A percentile compares a stretch with the other conserved stretches of the same genome.
These are phyloP conservation scores for Cotesia typhae DNA, from an alignment of 1,140 invertebrate genomes.

Conservation along the genomic window DNA sequence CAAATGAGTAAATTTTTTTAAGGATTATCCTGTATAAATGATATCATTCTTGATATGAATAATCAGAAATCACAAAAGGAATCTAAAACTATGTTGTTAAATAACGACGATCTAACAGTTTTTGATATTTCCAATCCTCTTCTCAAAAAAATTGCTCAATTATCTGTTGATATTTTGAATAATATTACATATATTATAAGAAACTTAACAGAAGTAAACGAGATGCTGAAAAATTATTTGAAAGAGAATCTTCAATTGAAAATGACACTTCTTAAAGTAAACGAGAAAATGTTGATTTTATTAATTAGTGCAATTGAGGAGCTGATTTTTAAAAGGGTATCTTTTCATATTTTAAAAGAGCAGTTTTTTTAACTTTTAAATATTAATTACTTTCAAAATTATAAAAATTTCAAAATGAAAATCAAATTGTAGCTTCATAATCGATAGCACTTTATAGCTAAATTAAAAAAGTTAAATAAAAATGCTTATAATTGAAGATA, in stretches of 20 bases:
- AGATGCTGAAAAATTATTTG: slow-evolving; percentile 14
- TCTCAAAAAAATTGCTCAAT: neutral
- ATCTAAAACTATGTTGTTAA: neutral
- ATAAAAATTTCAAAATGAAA: too few species aligned
- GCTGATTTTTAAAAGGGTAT: too few species aligned
- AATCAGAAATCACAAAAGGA: neutral
- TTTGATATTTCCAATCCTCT: slow-evolving; percentile 12
- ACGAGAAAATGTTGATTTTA: neutral
- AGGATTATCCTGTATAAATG: neutral
- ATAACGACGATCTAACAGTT: neutral
- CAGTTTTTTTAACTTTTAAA: too few species aligned
- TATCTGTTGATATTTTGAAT: neutral
- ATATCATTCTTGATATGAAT: neutral
- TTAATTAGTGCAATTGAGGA: neutral
- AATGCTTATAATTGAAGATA: too few species aligned
- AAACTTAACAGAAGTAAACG: neutral
- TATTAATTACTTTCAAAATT: too few species aligned
- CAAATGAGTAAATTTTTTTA: neutral
- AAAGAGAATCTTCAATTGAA: slow-evolving; percentile 9
- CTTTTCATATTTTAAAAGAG: too few species aligned
- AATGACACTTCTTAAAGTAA: slow-evolving; percentile 18
- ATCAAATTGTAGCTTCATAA: too few species aligned
- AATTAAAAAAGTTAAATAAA: too few species aligned
- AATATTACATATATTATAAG: slow-evolving; percentile 1
- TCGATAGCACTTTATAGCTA: too few species aligned